Evolutionary conservation across 1,140 invertebrate genomes (phyloP).

Genomic region (Apis cerana): DNA sequence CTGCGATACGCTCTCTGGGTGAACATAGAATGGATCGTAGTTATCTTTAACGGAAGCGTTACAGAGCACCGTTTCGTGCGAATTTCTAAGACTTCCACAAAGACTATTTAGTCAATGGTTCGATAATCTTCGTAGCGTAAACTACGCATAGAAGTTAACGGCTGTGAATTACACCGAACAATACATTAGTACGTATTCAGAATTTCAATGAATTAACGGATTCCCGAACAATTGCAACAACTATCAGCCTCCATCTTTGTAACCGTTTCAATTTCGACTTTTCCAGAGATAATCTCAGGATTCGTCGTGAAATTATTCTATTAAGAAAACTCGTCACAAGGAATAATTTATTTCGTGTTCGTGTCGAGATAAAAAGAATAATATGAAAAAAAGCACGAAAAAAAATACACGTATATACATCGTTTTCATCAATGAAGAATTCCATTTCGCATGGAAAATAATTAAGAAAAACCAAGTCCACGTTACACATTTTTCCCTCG

Average conservation of each 20-base stretch:
- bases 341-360: not conserved
- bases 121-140: slow-evolving; percentile 39
- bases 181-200: not conserved
- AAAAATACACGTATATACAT: too few species aligned
- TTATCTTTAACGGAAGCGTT: not conserved
- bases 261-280: not conserved
- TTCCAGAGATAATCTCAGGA: too few species aligned
- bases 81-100: slow-evolving; percentile 53
- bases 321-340: not conserved
- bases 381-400: too few species aligned
- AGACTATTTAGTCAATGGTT: slow-evolving; percentile 5
- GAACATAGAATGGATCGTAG: not conserved
- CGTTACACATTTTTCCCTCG: too few species aligned
- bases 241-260: not conserved
- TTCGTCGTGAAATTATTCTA: not conserved
- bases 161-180: not conserved
- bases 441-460: too few species aligned
- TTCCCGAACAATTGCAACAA: not conserved
- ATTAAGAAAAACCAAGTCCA: too few species aligned
- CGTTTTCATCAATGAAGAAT: too few species aligned
- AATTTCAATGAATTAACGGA: slow-evolving; percentile 13
- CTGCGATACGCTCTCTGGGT: too few species aligned
- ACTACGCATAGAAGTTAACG: not conserved
- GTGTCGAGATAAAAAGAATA: too few species aligned
- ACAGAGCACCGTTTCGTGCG: not conserved